Base-by-base conservation (phyloP, 2,113 vertebrate genomes). In the Eretmochelys imbricata region DNA sequence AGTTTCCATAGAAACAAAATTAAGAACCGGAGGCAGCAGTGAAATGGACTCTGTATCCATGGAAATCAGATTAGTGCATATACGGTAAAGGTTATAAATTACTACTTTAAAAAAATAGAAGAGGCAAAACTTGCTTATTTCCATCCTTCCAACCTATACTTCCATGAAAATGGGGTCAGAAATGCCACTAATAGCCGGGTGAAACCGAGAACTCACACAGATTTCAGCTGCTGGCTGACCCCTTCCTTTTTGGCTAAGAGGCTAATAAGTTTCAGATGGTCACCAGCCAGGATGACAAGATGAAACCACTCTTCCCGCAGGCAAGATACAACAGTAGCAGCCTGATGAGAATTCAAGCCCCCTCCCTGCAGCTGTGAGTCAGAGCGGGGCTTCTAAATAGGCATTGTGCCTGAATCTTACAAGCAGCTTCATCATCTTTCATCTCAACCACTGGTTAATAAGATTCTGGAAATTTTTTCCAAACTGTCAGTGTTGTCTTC, bases 1-100 rank as follows among this genome's bases (percentile, higher is more conserved):
- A 42, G 76, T 97, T 92, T 94, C 96, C 95, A 94, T 89, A 80
- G 88, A 81, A 97, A 96, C 59, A 17, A 55, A 96, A 91, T 49
- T 7, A 96, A 91, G 88, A 96, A 94, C 29, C 38, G 24, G 96
- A 96, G 93, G 46, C 91, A 96, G 75, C 12, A 51, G 50, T 89
- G 59, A 95, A 88, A 92, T 25, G 3, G 94, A 95, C 0, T 3
- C 51, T 91, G n/a, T 4, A 80, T 12, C 35, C 54, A 4, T 12
- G 83, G 88, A 84, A 84, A 17, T 38, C 80, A 20, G 3, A 51
- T 12, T 82, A 29, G 38, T 48, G 46, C 38, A 78, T 13, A 78
- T 78, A 25, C 2, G 12, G 25, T 78, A 78, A 46, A 78, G 46
- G 25, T 46, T 25, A 72, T 38, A 72, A 72, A 78, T 46, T 76